These are phyloP conservation scores for Brachyptera risi DNA, from an alignment of 2,888 invertebrate species.

Conservation along the genomic window DNA sequence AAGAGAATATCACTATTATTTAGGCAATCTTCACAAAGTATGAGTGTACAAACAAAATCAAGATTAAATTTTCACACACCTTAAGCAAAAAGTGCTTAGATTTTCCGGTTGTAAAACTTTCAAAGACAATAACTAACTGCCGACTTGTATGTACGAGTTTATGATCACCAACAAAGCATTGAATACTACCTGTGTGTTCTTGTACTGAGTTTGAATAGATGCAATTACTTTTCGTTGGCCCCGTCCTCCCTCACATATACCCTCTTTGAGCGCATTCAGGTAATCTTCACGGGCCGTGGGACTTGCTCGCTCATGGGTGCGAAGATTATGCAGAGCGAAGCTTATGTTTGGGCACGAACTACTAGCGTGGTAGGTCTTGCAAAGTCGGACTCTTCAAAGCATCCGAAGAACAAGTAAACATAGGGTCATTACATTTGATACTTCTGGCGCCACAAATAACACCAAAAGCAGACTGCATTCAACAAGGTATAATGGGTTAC, in stretches of 20 bases:
- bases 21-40: too few relatives aligned
- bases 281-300: not conserved
- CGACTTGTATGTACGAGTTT: not conserved
- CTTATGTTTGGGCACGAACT: not conserved
- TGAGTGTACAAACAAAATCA: not conserved
- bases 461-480: not conserved
- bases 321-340: not conserved
- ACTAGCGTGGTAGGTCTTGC: not conserved
- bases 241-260: not conserved
- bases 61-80: constrained; percentile 3
- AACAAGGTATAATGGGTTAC: constrained; percentile 3
- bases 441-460: constrained; percentile 8
- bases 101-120: not conserved
- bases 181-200: not conserved
- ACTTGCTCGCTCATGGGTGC: not conserved
- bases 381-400: not conserved
- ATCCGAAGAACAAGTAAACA: not conserved
- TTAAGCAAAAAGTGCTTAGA: not conserved
- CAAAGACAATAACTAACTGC: not conserved
- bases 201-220: not conserved
- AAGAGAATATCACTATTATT: too few relatives aligned
- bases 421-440: constrained; percentile 3
- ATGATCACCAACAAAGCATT: not conserved
- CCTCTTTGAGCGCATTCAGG: not conserved
- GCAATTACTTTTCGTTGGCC: constrained; percentile 5